Conservation (phyloP, 1,140 invertebrate species). For the Drosophila virilis region DNA sequence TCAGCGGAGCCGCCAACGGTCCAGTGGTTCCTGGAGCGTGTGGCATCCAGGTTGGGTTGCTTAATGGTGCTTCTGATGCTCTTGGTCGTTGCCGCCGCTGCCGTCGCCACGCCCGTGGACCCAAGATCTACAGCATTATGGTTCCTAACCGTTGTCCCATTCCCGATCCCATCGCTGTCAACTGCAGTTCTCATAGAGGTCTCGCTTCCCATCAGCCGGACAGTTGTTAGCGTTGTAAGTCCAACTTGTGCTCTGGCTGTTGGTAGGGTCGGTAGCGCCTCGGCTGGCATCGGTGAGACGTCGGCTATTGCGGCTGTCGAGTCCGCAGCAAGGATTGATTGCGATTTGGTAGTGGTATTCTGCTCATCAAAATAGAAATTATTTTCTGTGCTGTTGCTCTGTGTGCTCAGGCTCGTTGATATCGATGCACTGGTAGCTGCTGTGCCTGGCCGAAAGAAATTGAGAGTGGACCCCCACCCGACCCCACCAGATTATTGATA, state of each 20-base stretch:
- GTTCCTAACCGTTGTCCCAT: slow-evolving; percentile 45
- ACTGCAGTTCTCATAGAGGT: not conserved
- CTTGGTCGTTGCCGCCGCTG: slow-evolving; percentile 43
- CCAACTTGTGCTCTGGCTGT: slow-evolving; percentile 16
- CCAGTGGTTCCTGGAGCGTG: slow-evolving; percentile 63
- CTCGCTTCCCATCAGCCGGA: not conserved
- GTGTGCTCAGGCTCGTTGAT: not conserved
- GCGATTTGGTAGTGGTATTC: slow-evolving; percentile 46
- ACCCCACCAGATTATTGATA: no score
- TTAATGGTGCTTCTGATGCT: slow-evolving; percentile 53
- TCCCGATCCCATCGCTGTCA: slow-evolving; percentile 13
- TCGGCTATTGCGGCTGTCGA: slow-evolving; percentile 14
- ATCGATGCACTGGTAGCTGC: slow-evolving; percentile 23
- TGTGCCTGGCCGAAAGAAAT: slow-evolving; percentile 26
- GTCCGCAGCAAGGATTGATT: slow-evolving; percentile 30
- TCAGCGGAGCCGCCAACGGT: slow-evolving; percentile 54
- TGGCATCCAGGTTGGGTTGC: slow-evolving; percentile 55
- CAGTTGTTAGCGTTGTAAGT: not conserved
- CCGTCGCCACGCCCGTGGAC: not conserved
- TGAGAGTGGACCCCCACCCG: not conserved
- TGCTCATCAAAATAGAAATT: slow-evolving; percentile 66
- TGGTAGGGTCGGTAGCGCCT: not conserved
- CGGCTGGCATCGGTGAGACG: slow-evolving; percentile 35
- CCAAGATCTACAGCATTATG: slow-evolving; percentile 20
- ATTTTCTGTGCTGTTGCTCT: slow-evolving; percentile 36